Conservation (phyloP, 2,888 invertebrate genomes). For the Chrysotoxum bicinctum region DNA sequence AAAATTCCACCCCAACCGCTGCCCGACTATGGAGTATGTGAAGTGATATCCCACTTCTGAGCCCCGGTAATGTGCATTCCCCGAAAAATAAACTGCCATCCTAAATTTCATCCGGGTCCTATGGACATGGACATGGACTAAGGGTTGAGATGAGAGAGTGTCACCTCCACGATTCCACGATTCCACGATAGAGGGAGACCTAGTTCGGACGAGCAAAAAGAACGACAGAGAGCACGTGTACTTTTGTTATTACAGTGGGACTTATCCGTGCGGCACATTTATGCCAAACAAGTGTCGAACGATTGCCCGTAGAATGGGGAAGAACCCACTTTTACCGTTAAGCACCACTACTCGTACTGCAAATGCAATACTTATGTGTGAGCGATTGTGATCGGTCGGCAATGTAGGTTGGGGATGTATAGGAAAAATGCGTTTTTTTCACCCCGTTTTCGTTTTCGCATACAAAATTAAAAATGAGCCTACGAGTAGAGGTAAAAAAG, state of each 20-base stretch:
- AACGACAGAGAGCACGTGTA: constrained; percentile 66
- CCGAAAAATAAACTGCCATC: constrained; percentile 63
- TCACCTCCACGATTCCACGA: neutral
- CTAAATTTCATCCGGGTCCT: constrained; percentile 68
- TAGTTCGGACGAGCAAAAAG: constrained; percentile 38
- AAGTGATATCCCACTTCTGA: constrained; percentile 1
- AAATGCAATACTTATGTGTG: constrained; percentile 30
- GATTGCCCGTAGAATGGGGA: constrained; percentile 30
- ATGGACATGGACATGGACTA: constrained; percentile 4
- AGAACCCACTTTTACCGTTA: constrained; percentile 47
- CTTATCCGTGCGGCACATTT: constrained; percentile 66
- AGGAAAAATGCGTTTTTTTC: constrained; percentile 70
- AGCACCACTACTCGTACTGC: constrained; percentile 46
- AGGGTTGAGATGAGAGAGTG: constrained; percentile 9
- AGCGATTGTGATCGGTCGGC: neutral
- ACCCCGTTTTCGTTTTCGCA: constrained; percentile 52
- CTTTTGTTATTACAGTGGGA: constrained; percentile 60
- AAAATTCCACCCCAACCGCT: constrained; percentile 7
- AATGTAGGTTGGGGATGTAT: constrained; percentile 45
- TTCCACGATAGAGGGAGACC: constrained; percentile 32
- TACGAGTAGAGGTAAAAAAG: constrained; percentile 32
- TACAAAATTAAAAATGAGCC: constrained; percentile 71
- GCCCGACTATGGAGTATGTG: neutral
- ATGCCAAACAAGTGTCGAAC: constrained; percentile 69
- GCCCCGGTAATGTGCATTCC: constrained; percentile 46